These are phyloP conservation scores for Entelurus aequoreus DNA, from an alignment of 2,113 vertebrate species.

Conservation along the genomic window DNA sequence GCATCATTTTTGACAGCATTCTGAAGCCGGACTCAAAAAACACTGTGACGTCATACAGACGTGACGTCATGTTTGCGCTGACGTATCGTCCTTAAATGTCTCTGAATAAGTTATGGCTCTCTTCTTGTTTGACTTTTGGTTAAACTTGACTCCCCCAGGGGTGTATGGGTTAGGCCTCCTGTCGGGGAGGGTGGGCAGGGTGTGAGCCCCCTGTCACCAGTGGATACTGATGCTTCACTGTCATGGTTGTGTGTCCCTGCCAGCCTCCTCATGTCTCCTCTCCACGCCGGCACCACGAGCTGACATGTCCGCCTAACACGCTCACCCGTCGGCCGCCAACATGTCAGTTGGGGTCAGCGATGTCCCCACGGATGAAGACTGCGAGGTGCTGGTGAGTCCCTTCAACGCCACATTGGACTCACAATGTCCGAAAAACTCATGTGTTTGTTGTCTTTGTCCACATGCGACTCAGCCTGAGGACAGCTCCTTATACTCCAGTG, in stretches of 20 bases:
- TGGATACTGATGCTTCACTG: neutral
- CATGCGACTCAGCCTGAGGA: neutral
- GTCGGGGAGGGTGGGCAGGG: no score
- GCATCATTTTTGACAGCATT: neutral
- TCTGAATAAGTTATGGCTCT: no score
- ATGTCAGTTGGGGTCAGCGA: slow-evolving; percentile 64
- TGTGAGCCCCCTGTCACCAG: no score
- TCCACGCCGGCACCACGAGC: neutral
- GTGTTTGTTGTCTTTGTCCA: neutral
- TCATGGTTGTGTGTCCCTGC: neutral
- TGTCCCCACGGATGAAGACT: slow-evolving; percentile 64
- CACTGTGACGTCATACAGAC: slow-evolving; percentile 1
- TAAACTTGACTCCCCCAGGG: no score
- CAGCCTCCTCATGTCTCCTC: slow-evolving; percentile 4
- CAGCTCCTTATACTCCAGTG: neutral
- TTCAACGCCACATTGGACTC: no score
- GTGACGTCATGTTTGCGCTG: slow-evolving; percentile 2
- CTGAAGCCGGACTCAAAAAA: neutral
- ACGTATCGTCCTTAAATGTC: neutral
- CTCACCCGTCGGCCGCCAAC: slow-evolving; percentile 18
- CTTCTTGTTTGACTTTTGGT: no score
- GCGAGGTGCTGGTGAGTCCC: slow-evolving; percentile 65
- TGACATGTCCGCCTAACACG: slow-evolving; percentile 7
- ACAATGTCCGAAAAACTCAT: neutral
- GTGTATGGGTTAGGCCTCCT: no score